A percentile compares a stretch with the other conserved stretches of the same genome.
Evolutionary conservation across 2,888 invertebrate genomes (phyloP).

Genomic region (Euproctis similis): DNA sequence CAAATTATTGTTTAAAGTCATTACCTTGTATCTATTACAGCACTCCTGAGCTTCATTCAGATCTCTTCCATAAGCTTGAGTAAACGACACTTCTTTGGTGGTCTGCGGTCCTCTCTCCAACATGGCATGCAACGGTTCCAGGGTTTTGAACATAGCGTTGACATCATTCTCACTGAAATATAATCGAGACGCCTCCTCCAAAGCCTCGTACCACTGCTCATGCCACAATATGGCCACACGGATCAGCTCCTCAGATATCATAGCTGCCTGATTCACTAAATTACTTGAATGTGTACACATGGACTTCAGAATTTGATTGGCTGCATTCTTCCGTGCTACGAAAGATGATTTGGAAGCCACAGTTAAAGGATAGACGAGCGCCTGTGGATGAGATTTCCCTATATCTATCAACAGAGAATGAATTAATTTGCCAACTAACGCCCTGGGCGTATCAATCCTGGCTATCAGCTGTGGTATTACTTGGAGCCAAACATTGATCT

Average conservation of each 20-base stretch:
- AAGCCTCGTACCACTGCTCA: slow-evolving; percentile 98
- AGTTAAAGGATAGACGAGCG: slow-evolving; percentile 96
- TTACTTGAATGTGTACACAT: slow-evolving; percentile 96
- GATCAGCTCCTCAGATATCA: slow-evolving; percentile 97
- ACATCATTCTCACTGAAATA: slow-evolving; percentile 98
- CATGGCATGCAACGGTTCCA: slow-evolving; percentile 96
- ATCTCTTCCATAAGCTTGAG: slow-evolving; percentile 96
- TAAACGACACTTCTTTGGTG: slow-evolving; percentile 96
- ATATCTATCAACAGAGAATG: slow-evolving; percentile 96
- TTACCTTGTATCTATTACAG: slow-evolving; percentile 90
- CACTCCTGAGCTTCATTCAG: slow-evolving; percentile 95
- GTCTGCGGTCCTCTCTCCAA: slow-evolving; percentile 96
- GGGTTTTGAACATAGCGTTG: slow-evolving; percentile 95
- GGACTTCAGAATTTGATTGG: slow-evolving; percentile 94
- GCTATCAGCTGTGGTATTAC: slow-evolving; percentile 99
- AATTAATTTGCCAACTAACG: slow-evolving; percentile 91
- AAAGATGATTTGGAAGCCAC: slow-evolving; percentile 97
- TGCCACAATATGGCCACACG: slow-evolving; percentile 99
- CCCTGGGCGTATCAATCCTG: slow-evolving; percentile 94
- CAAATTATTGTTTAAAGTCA: background rate
- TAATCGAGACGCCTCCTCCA: slow-evolving; percentile 93
- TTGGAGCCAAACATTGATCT: slow-evolving; percentile 99
- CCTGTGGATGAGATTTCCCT: slow-evolving; percentile 98
- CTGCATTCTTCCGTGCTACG: slow-evolving; percentile 88
- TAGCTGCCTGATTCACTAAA: slow-evolving; percentile 95